Evolutionary conservation across 2,113 vertebrate species (phyloP).

Genomic region (Erpornis zantholeuca): DNA sequence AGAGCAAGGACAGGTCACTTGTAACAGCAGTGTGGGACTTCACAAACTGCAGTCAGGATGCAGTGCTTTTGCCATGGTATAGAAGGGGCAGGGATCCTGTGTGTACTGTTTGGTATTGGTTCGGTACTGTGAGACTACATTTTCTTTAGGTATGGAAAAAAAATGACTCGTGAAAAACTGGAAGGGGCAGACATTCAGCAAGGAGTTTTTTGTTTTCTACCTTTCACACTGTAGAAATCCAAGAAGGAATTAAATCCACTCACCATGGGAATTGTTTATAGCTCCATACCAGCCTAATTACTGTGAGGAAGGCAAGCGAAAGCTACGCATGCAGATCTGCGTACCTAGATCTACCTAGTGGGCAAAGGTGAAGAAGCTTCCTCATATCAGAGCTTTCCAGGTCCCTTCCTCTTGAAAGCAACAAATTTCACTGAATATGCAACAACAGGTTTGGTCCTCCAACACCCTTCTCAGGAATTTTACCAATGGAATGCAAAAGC

Average conservation of each 20-base stretch:
- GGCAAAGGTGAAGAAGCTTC: not conserved
- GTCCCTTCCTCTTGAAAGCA: not conserved
- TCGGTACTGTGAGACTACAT: not conserved
- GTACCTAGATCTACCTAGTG: not conserved
- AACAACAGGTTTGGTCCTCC: not conserved
- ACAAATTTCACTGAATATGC: not conserved
- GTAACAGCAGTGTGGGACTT: not conserved
- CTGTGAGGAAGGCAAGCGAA: not conserved
- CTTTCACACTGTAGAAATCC: not conserved
- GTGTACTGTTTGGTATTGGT: not conserved
- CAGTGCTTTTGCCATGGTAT: not conserved
- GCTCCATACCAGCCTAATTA: not conserved
- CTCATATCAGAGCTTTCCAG: not conserved
- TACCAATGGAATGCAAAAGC: not conserved
- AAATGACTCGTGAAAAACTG: not conserved
- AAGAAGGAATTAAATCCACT: not conserved
- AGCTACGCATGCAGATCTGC: not conserved
- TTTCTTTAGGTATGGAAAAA: not conserved
- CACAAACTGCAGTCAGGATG: not conserved
- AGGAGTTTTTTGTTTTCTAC: not conserved
- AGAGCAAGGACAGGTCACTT: slow-evolving; percentile 12
- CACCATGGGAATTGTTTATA: not conserved
- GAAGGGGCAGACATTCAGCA: not conserved
- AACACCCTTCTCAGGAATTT: not conserved
- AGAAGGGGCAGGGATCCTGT: not conserved